Evolutionary conservation across 2,113 vertebrate species (phyloP).

Genomic region (Ellobius talpinus): DNA sequence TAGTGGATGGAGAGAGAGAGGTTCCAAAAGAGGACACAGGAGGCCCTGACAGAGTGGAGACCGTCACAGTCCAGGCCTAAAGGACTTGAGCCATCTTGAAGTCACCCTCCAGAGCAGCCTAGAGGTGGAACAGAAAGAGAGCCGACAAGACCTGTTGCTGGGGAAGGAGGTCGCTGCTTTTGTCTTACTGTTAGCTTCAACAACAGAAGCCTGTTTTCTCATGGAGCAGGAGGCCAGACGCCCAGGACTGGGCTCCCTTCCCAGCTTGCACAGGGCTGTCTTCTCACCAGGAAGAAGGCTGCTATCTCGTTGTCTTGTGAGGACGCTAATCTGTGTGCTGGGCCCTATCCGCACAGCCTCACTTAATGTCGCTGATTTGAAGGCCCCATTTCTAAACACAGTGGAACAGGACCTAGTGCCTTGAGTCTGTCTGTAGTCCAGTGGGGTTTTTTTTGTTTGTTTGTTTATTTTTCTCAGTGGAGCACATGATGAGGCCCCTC

Average conservation of each 20-base stretch:
- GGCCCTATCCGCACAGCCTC: too few species aligned
- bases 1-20: too few species aligned
- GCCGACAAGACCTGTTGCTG: rapidly evolving
- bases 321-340: background rate
- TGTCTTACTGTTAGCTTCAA: background rate
- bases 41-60: too few species aligned
- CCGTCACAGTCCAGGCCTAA: background rate
- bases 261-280: background rate
- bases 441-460: too few species aligned
- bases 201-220: background rate
- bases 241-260: background rate
- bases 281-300: background rate
- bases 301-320: background rate
- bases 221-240: background rate
- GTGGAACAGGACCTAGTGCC: background rate
- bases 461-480: background rate
- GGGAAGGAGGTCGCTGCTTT: background rate
- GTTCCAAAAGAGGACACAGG: background rate
- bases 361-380: background rate
- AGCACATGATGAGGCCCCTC: background rate
- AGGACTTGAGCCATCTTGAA: background rate
- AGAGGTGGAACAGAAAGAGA: background rate
- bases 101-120: background rate
- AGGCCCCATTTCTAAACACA: background rate
- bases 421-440: background rate